Evolutionary conservation across 2,113 vertebrate genomes (phyloP).

Genomic region (Phyllostomus discolor): DNA sequence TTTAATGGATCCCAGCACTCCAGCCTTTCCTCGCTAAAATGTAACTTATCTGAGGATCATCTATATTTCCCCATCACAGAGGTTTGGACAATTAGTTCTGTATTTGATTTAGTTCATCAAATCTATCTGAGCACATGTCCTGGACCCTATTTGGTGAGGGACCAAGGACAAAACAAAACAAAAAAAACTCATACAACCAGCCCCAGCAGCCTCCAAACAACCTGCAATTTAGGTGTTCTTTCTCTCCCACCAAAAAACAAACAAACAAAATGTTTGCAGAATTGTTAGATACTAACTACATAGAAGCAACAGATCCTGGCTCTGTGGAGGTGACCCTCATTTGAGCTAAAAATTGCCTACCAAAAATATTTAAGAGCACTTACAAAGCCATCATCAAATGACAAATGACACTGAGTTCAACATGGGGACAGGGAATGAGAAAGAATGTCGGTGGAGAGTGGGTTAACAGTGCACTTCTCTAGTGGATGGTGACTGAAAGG

Average conservation of each 20-base stretch:
- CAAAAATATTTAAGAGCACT: neutral
- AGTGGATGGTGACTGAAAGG: neutral
- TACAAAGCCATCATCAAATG: neutral
- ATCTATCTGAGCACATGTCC: neutral
- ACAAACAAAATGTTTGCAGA: neutral
- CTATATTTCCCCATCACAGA: neutral
- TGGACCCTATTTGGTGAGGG: neutral
- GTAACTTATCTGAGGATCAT: neutral
- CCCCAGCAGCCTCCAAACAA: neutral
- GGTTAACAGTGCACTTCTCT: neutral
- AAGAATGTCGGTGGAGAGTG: neutral
- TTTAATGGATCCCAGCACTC: neutral
- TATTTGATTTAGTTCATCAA: neutral
- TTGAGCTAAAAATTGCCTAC: neutral
- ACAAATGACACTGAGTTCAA: neutral
- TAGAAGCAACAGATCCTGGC: neutral
- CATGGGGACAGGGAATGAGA: neutral
- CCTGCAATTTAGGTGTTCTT: neutral
- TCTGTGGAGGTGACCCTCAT: neutral
- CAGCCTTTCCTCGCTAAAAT: neutral
- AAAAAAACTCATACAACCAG: neutral
- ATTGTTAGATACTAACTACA: neutral
- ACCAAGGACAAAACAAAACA: neutral
- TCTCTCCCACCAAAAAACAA: neutral
- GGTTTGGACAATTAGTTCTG: neutral